Evolutionary conservation across 2,888 invertebrate genomes (phyloP).

Genomic region (Clistopyga incitator): DNA sequence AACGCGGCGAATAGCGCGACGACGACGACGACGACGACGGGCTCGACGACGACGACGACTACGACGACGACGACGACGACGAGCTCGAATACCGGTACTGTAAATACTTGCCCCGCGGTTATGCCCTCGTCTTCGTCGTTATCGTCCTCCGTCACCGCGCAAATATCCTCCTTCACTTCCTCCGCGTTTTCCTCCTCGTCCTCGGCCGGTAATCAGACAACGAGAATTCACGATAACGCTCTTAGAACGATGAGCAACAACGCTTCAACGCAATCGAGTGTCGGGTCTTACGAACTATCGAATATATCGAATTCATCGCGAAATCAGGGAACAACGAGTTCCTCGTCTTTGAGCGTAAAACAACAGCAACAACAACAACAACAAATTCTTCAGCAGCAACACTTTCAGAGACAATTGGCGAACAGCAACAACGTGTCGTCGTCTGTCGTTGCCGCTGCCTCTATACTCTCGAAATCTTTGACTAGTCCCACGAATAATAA

Average conservation of each 20-base stretch:
- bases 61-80: conserved; percentile 68
- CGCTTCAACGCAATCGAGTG: conserved; percentile 43
- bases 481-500: conserved; percentile 77
- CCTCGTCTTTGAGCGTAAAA: conserved; percentile 14
- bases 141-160: conserved; percentile 49
- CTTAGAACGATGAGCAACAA: conserved; percentile 42
- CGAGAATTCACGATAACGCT: not conserved
- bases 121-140: conserved; percentile 71
- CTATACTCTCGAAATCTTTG: conserved; percentile 82
- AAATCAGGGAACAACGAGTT: conserved; percentile 40
- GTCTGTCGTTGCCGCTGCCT: conserved; percentile 67
- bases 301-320: conserved; percentile 48
- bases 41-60: conserved; percentile 21
- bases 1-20: conserved; percentile 43
- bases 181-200: conserved; percentile 60
- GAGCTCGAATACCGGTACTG: conserved; percentile 74
- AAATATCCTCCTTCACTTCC: conserved; percentile 19
- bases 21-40: conserved; percentile 7
- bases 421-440: conserved; percentile 73
- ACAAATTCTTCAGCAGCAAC: conserved; percentile 64
- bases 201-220: conserved; percentile 3
- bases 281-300: conserved; percentile 53
- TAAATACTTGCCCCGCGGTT: conserved; percentile 74
- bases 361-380: conserved; percentile 64
- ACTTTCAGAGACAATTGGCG: conserved; percentile 62